Conservation (phyloP, 2,797 vertebrate genomes). For the Siniperca scherzeri region DNA sequence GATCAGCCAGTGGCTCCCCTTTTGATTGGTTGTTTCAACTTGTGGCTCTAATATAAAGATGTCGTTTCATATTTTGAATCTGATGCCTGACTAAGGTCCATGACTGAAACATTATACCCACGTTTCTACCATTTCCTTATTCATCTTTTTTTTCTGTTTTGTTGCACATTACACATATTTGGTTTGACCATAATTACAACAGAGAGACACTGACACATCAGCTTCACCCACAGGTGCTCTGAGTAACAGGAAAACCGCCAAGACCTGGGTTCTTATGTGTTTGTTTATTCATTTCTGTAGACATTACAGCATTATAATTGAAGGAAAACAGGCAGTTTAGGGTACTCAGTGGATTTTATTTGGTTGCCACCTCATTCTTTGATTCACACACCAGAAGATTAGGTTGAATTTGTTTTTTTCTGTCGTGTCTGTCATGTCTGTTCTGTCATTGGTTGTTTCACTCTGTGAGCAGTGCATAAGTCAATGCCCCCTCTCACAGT, state of each 20-base stretch:
- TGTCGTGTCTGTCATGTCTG: conserved; percentile 37
- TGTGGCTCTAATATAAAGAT: neutral
- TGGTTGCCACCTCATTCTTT: conserved; percentile 53
- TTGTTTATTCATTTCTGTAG: conserved; percentile 65
- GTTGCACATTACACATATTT: conserved; percentile 36
- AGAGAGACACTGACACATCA: conserved; percentile 66
- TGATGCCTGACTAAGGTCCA: neutral
- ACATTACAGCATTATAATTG: conserved; percentile 76
- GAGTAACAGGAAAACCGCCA: conserved; percentile 64
- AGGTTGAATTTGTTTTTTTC: conserved; percentile 54
- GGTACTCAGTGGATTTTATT: conserved; percentile 54
- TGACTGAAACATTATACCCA: neutral
- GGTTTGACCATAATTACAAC: conserved; percentile 62
- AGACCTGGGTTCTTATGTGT: conserved; percentile 21
- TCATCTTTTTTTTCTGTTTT: conserved; percentile 15
- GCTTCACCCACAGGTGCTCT: conserved; percentile 46
- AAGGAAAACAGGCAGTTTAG: conserved; percentile 61
- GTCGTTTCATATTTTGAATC: neutral
- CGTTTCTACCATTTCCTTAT: conserved; percentile 11
- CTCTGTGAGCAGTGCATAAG: conserved; percentile 69
- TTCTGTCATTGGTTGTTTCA: conserved; percentile 75
- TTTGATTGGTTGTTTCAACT: conserved; percentile 1
- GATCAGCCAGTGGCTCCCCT: neutral
- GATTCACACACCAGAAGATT: conserved; percentile 52
- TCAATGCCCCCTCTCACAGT: conserved; percentile 23